phyloP scores from a whole-genome alignment of 2,113 vertebrate genomes.

The Dasyornis broadbenti region DNA sequence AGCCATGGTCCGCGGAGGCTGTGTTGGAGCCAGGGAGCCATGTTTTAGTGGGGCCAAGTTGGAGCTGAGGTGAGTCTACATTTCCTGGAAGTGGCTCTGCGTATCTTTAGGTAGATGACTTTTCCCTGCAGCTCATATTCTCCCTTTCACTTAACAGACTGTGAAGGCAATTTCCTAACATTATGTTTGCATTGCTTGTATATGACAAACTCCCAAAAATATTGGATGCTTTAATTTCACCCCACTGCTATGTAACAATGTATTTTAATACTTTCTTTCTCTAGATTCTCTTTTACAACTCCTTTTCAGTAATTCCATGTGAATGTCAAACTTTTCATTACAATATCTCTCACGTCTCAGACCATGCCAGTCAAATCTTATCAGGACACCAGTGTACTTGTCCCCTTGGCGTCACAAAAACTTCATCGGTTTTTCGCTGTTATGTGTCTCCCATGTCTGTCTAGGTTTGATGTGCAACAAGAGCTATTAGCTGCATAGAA shows the following conservation, averaged over 20 bases:
- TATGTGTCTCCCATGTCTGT: background rate
- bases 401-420: background rate
- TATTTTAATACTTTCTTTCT: background rate
- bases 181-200: background rate
- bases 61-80: background rate
- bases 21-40: background rate
- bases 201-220: accelerated
- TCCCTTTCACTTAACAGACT: background rate
- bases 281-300: background rate
- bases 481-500: background rate
- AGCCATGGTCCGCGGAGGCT: background rate
- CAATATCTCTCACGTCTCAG: accelerated
- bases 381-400: background rate
- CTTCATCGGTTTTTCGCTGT: accelerated
- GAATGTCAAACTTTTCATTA: background rate
- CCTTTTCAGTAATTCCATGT: background rate
- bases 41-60: accelerated
- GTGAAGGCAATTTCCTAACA: background rate
- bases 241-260: background rate
- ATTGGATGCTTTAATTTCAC: background rate
- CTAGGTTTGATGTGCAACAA: background rate
- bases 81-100: background rate
- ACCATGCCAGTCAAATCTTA: background rate
- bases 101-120: background rate
- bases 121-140: background rate